Conservation (phyloP, 2,888 invertebrate species). For the Corythucha ciliata region DNA sequence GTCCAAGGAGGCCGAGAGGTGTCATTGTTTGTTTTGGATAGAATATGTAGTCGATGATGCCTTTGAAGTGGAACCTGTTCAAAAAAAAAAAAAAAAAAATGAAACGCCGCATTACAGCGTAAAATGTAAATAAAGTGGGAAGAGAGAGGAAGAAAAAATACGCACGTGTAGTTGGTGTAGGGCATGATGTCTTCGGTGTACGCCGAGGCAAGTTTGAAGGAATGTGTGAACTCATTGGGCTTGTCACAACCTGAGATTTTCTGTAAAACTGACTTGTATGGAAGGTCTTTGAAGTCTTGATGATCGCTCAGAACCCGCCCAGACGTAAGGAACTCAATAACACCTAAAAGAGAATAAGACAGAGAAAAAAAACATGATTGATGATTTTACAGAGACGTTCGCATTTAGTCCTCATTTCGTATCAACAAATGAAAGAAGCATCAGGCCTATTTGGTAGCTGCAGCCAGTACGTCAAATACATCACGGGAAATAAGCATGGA, state of each 20-base stretch:
- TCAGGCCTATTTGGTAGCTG: too few species aligned
- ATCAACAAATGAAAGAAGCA: too few species aligned
- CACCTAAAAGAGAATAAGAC: too few species aligned
- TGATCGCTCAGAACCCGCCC: constrained; percentile 87
- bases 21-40: constrained; percentile 93
- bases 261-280: constrained; percentile 82
- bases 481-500: too few species aligned
- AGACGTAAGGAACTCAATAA: constrained; percentile 87
- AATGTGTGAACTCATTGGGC: constrained; percentile 83
- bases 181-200: constrained; percentile 95
- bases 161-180: constrained; percentile 96
- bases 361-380: too few species aligned
- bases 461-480: too few species aligned
- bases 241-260: constrained; percentile 82
- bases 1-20: constrained; percentile 87
- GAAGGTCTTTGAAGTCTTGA: constrained; percentile 91
- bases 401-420: too few species aligned
- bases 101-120: neutral
- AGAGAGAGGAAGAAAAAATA: constrained; percentile 32
- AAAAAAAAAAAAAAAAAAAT: constrained; percentile 37
- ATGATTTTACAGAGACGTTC: too few species aligned
- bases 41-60: constrained; percentile 99
- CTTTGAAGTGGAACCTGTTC: constrained; percentile 96
- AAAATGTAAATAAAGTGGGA: neutral
- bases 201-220: constrained; percentile 89